phyloP scores from a whole-genome alignment of 2,888 invertebrate species.

The Gortyna flavago region DNA sequence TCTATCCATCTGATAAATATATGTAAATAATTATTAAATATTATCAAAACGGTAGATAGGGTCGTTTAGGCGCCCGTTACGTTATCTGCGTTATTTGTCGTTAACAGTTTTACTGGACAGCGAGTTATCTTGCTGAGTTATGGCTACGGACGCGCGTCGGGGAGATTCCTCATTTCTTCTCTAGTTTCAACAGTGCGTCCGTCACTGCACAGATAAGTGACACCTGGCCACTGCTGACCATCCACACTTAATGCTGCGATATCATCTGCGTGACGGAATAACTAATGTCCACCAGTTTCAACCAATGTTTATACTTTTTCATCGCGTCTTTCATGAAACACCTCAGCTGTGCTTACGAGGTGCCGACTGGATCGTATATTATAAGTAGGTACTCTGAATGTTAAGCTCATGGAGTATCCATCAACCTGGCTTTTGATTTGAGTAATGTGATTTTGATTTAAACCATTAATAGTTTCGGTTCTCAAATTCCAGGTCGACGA shows the following conservation, averaged over 20 bases:
- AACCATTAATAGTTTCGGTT: slow-evolving; percentile 42
- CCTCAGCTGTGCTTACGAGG: neutral
- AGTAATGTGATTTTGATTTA: slow-evolving; percentile 56
- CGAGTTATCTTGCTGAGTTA: slow-evolving; percentile 87
- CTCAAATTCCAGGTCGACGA: slow-evolving; percentile 47
- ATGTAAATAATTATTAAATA: slow-evolving; percentile 89
- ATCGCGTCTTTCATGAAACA: slow-evolving; percentile 41
- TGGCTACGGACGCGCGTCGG: slow-evolving; percentile 75
- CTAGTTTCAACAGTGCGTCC: slow-evolving; percentile 80
- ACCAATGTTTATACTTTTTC: slow-evolving; percentile 60
- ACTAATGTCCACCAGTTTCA: slow-evolving; percentile 58
- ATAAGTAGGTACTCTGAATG: slow-evolving; percentile 15
- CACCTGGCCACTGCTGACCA: slow-evolving; percentile 67
- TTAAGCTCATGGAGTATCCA: slow-evolving; percentile 17
- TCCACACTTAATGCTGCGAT: slow-evolving; percentile 63
- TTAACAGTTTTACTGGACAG: slow-evolving; percentile 84
- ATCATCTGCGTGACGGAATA: slow-evolving; percentile 64
- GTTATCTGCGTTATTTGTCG: slow-evolving; percentile 89
- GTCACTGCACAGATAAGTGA: slow-evolving; percentile 78
- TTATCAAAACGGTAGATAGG: slow-evolving; percentile 86
- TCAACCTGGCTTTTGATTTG: slow-evolving; percentile 42
- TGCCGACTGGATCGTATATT: slow-evolving; percentile 5
- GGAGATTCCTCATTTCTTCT: slow-evolving; percentile 79
- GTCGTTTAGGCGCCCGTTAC: slow-evolving; percentile 87
- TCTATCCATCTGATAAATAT: slow-evolving; percentile 86